Percentiles rank a stretch among this genome's conserved stretches.
Conservation (phyloP, 2,113 vertebrate genomes). For the Percopsis transmontana region DNA sequence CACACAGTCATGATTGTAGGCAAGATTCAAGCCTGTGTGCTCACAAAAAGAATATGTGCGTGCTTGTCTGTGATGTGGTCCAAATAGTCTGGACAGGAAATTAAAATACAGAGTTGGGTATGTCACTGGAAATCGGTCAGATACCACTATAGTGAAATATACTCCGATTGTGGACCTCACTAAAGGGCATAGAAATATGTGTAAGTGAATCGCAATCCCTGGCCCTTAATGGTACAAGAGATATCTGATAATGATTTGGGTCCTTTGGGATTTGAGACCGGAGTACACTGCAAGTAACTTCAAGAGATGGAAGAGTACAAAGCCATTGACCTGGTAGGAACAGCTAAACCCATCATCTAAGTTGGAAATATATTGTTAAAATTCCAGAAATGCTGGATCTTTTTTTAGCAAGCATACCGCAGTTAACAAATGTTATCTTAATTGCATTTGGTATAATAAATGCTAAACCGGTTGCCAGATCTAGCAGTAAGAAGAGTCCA, state of each 20-base stretch:
- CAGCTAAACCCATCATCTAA: no score
- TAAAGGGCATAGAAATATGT: neutral
- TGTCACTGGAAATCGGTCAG: conserved; percentile 43
- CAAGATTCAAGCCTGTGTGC: neutral
- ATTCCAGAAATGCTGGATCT: no score
- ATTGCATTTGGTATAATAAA: no score
- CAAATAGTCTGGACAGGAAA: conserved; percentile 72
- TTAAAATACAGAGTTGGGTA: conserved; percentile 60
- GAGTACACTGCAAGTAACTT: conserved; percentile 4
- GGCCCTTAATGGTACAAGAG: conserved; percentile 6
- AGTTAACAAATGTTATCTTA: no score
- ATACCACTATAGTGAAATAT: conserved; percentile 50
- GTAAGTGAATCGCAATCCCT: conserved; percentile 14
- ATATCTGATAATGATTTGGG: neutral
- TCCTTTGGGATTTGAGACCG: no score
- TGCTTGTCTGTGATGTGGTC: conserved; percentile 56
- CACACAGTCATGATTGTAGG: conserved; percentile 15
- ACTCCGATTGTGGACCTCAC: conserved; percentile 36
- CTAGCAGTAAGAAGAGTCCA: no score
- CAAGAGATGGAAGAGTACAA: no score
- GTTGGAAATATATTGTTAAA: no score
- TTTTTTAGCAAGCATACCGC: no score
- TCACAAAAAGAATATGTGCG: conserved; percentile 57
- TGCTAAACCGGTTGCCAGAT: no score
- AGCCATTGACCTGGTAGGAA: no score